Base-by-base conservation (phyloP, 1,140 invertebrate genomes). In the Uloborus diversus region DNA sequence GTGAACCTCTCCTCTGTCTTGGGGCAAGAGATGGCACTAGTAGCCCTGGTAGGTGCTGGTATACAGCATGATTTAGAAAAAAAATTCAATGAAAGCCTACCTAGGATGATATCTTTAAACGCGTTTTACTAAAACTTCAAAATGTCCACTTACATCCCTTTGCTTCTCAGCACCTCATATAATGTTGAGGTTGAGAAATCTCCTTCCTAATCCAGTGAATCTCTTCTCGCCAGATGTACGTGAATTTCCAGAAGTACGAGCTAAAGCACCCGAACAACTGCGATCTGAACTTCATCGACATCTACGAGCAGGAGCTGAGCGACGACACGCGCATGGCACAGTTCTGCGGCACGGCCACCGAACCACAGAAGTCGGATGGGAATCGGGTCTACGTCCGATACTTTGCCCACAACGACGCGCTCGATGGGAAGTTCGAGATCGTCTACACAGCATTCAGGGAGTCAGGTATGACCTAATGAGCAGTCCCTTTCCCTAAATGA, bases 241-340 rank as follows among this genome's bases (percentile, higher is more conserved):
- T 94, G 57, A 89, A 89, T 56, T 94, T 94, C 84, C 85, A 89
- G 32, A 83, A 86, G 35, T 94, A 94, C 84, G 86, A 88, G 42
- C 86, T 95, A 80, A 89, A 89, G 49, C 91, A 90, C 82, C 93
- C 93, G 1, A 95, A 95, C 85, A 92, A 94, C 82, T 95, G 94
- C 83, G 91, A 93, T n/a, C 89, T 88, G 14, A 95, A 95, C 86
- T 94, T 92, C 84, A 88, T 95, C 49, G 92, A 94, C 85, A 88
- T 95, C 93, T 94, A 85, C 89, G 89, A 5, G 89, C 90, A 70
- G 86, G 88, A 68, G 92, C 92, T 28, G 90, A 93, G 81, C 87
- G 89, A 51, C 87, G 68, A 76, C 23, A 73, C 32, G 1, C 71
- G 75, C n/a, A 78, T 81, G 57, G 76, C 78, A 11, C 66, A 80